A percentile compares a stretch with the other conserved stretches of the same genome.
These are phyloP conservation scores for Rousettus leschenaultii DNA, from an alignment of 2,113 vertebrate species.

Conservation along the genomic window DNA sequence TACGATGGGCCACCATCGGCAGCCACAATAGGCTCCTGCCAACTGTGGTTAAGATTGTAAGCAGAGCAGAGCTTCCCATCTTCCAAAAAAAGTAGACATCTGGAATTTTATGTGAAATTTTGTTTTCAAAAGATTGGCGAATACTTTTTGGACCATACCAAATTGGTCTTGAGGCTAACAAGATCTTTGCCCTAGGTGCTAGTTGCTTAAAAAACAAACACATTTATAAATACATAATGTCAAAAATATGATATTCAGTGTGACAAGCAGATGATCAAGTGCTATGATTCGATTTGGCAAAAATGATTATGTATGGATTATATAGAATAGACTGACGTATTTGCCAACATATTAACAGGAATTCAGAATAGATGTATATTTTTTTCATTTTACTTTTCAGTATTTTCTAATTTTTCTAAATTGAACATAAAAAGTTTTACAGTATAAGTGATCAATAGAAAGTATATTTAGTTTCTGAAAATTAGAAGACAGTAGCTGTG, in stretches of 20 bases:
- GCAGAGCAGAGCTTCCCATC: neutral
- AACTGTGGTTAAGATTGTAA: neutral
- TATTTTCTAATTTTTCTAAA: conserved; percentile 1
- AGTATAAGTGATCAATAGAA: neutral
- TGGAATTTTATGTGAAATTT: neutral
- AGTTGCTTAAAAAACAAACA: neutral
- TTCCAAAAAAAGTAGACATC: neutral
- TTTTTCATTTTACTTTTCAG: neutral
- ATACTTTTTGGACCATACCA: neutral
- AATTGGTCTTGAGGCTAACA: neutral
- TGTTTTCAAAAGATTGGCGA: neutral
- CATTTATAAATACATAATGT: neutral
- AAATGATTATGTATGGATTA: neutral
- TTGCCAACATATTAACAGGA: neutral
- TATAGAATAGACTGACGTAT: neutral
- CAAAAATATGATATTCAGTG: neutral
- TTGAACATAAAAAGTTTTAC: neutral
- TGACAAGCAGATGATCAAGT: neutral
- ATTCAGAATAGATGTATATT: neutral
- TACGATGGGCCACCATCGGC: fast-evolving
- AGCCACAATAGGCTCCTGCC: no score
- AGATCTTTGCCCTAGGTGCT: neutral
- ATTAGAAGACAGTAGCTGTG: neutral
- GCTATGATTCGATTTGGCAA: neutral
- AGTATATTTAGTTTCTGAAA: neutral